Conservation (phyloP, 2,113 vertebrate genomes). For the Anhinga anhinga region DNA sequence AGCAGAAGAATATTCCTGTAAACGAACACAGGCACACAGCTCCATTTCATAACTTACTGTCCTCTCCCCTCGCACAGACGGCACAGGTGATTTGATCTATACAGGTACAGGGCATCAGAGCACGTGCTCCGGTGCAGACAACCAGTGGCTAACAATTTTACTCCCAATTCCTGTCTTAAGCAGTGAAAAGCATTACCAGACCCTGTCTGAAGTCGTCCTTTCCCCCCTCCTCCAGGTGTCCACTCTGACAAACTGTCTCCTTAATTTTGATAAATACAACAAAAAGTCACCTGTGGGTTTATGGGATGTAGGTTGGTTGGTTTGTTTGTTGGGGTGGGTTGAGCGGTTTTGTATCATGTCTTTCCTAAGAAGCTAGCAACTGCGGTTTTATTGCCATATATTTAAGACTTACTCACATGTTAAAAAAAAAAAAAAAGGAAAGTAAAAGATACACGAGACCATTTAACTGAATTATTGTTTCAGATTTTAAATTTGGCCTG, state of each 20-base stretch:
- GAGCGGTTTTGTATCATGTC: neutral
- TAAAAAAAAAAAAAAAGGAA: neutral
- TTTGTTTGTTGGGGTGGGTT: neutral
- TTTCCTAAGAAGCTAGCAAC: neutral
- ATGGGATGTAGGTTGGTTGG: neutral
- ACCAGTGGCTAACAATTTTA: neutral
- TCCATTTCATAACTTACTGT: neutral
- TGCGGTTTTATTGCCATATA: neutral
- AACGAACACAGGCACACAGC: neutral
- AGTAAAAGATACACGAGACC: neutral
- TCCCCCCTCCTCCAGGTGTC: neutral
- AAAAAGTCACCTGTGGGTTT: neutral
- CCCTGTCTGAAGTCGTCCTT: neutral
- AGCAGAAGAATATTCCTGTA: conserved; percentile 65
- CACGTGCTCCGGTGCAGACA: neutral
- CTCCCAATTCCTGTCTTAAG: neutral
- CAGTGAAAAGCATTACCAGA: neutral
- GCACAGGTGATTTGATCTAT: neutral
- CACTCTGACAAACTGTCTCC: neutral
- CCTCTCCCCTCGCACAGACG: neutral
- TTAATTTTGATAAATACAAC: neutral
- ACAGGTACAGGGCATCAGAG: neutral
- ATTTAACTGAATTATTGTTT: neutral
- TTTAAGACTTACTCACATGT: neutral
- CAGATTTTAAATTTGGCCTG: neutral